Evolutionary conservation across 2,888 invertebrate species (phyloP).

Genomic region (Girardia tigrina): DNA sequence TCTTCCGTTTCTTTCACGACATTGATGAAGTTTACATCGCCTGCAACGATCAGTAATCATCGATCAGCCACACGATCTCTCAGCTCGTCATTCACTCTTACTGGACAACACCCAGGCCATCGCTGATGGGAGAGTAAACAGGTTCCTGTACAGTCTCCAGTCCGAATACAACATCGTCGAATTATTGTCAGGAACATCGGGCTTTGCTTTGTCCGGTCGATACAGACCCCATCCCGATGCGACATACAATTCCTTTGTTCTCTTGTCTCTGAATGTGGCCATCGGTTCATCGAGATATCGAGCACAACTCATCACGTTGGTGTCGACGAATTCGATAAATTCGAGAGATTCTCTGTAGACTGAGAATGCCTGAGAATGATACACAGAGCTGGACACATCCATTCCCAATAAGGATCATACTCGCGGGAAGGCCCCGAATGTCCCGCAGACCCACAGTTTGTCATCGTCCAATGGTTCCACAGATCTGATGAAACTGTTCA

Average conservation of each 20-base stretch:
- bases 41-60: neutral
- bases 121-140: neutral
- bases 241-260: neutral
- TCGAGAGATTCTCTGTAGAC: neutral
- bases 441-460: neutral
- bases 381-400: no score
- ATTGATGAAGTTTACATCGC: neutral
- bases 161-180: constrained; percentile 23
- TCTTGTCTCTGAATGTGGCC: neutral
- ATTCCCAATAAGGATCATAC: no score
- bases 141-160: neutral
- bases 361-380: neutral
- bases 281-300: constrained; percentile 14
- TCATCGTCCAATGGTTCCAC: neutral
- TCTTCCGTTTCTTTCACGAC: neutral
- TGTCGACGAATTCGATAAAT: neutral
- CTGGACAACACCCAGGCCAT: constrained; percentile 17
- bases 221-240: constrained; percentile 25
- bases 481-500: neutral
- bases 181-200: constrained; percentile 25
- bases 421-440: neutral
- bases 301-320: constrained; percentile 11
- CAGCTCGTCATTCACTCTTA: neutral
- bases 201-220: neutral
- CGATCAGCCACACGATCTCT: neutral